These are phyloP conservation scores for Glossophaga mutica DNA, from an alignment of 2,797 vertebrate genomes.

Conservation along the genomic window DNA sequence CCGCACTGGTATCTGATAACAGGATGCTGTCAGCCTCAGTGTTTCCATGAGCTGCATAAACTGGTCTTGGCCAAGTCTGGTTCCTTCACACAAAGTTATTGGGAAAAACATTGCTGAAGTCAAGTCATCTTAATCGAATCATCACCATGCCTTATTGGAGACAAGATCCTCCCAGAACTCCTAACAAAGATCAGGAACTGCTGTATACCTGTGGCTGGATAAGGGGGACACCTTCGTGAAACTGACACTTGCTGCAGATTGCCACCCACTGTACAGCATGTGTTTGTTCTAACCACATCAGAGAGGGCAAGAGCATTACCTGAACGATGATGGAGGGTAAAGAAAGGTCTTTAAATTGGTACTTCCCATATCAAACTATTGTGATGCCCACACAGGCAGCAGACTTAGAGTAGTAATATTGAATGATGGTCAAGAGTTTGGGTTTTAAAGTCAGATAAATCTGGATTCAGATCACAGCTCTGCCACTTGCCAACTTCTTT, in stretches of 20 bases:
- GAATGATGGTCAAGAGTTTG: background rate
- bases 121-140: background rate
- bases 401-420: background rate
- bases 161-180: background rate
- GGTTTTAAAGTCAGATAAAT: background rate
- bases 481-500: background rate
- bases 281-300: background rate
- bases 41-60: conserved; percentile 17
- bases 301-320: background rate
- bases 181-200: background rate
- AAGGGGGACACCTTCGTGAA: background rate
- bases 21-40: background rate
- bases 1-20: conserved; percentile 56
- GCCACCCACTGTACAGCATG: background rate
- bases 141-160: background rate
- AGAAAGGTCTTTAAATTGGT: background rate
- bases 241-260: background rate
- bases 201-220: background rate
- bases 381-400: background rate
- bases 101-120: background rate
- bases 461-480: background rate
- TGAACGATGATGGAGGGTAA: background rate
- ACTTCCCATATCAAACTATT: background rate
- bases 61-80: background rate
- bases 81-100: conserved; percentile 9